These are phyloP conservation scores for Eristalinus sepulchralis DNA, from an alignment of 2,888 invertebrate species.

Conservation along the genomic window DNA sequence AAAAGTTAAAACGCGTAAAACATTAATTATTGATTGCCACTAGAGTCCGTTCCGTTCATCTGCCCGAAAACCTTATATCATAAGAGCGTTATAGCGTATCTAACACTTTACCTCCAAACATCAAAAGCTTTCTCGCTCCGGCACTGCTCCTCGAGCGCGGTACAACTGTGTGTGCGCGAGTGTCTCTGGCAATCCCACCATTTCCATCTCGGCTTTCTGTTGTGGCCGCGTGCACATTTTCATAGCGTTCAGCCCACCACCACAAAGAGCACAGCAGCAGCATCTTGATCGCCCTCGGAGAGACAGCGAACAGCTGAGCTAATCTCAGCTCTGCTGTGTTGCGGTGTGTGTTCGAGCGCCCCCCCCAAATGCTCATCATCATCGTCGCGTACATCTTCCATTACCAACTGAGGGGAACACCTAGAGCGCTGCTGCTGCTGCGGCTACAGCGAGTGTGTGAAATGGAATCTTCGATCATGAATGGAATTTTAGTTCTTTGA, in stretches of 20 bases:
- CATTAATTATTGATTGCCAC: not conserved
- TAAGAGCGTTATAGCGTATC: constrained; percentile 62
- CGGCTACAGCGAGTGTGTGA: constrained; percentile 34
- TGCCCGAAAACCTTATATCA: constrained; percentile 40
- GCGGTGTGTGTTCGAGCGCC: not conserved
- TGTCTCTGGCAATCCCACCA: constrained; percentile 22
- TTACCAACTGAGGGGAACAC: constrained; percentile 10
- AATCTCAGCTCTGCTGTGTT: not conserved
- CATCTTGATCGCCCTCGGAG: constrained; percentile 36
- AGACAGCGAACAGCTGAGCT: constrained; percentile 39
- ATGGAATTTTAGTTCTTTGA: constrained; percentile 77
- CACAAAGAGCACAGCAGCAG: not conserved
- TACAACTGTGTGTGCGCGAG: not conserved
- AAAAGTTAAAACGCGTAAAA: not conserved
- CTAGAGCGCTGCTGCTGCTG: constrained; percentile 1
- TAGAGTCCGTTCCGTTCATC: not conserved
- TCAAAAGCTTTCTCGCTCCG: constrained; percentile 47
- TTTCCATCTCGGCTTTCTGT: constrained; percentile 23
- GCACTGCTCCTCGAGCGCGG: constrained; percentile 15
- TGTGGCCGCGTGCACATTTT: constrained; percentile 4
- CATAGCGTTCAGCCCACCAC: constrained; percentile 19
- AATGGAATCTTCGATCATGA: constrained; percentile 73
- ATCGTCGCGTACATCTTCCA: constrained; percentile 40
- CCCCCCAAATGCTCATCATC: constrained; percentile 20
- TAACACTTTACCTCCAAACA: constrained; percentile 42